Evolutionary conservation across 2,888 invertebrate genomes (phyloP).

Genomic region (Onthophagus sagittarius): DNA sequence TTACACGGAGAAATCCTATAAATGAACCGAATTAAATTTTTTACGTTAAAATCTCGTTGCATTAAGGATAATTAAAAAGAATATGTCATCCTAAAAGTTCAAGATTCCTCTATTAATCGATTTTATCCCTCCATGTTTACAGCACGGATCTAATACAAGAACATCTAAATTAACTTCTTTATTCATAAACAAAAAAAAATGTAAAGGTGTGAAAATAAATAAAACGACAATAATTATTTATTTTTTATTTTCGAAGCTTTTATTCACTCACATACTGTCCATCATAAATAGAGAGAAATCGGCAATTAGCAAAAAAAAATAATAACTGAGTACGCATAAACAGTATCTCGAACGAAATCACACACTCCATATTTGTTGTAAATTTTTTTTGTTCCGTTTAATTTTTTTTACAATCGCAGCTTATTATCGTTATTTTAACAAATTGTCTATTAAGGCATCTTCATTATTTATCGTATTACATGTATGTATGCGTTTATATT

Average conservation of each 20-base stretch:
- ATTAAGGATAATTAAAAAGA: too few relatives aligned
- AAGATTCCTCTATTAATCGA: too few relatives aligned
- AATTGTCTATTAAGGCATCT: slow-evolving; percentile 44
- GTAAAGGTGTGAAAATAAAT: neutral
- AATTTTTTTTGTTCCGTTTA: neutral
- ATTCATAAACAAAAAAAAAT: neutral
- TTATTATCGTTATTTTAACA: slow-evolving; percentile 30
- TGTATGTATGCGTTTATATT: slow-evolving; percentile 2
- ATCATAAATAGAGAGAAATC: slow-evolving; percentile 25
- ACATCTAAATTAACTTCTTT: too few relatives aligned
- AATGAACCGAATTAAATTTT: too few relatives aligned
- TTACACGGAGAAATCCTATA: too few relatives aligned
- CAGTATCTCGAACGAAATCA: slow-evolving; percentile 39
- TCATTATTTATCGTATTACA: slow-evolving; percentile 30
- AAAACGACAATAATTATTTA: slow-evolving; percentile 19
- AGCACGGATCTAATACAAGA: too few relatives aligned
- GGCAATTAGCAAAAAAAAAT: slow-evolving; percentile 31
- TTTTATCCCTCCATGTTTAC: too few relatives aligned
- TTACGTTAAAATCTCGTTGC: too few relatives aligned
- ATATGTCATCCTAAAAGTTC: too few relatives aligned
- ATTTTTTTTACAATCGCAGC: neutral
- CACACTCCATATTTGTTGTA: slow-evolving; percentile 16
- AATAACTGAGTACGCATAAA: slow-evolving; percentile 30
- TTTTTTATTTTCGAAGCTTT: slow-evolving; percentile 30
- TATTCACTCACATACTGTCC: slow-evolving; percentile 31